Conservation (phyloP, 2,113 vertebrate genomes). For the Eulemur macaco region DNA sequence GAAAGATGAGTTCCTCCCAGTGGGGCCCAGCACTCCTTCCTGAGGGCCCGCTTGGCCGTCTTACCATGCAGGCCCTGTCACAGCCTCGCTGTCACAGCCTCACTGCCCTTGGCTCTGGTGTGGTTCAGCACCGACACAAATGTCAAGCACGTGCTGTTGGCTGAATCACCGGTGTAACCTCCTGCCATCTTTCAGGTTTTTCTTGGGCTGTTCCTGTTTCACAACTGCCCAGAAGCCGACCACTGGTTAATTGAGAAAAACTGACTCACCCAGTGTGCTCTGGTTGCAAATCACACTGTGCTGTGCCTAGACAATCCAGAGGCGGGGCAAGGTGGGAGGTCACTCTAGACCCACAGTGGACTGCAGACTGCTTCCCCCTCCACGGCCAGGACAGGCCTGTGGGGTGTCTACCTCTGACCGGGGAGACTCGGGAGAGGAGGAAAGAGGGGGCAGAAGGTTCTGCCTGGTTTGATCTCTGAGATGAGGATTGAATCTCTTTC, state of each 20-base stretch:
- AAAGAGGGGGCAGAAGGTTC: not conserved
- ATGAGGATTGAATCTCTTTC: not conserved
- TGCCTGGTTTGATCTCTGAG: not conserved
- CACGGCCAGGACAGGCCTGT: not conserved
- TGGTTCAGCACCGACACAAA: not conserved
- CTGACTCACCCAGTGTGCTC: not conserved
- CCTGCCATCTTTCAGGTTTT: not conserved
- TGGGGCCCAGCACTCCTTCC: not conserved
- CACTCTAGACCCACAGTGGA: not conserved
- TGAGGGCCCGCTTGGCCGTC: not conserved
- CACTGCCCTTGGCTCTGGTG: not conserved
- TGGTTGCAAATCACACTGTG: not conserved
- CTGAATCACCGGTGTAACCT: not conserved
- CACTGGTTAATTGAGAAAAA: not conserved
- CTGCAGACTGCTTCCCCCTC: not conserved
- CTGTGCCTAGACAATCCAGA: not conserved
- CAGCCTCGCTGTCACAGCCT: not conserved
- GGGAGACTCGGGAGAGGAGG: not conserved
- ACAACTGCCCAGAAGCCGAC: not conserved
- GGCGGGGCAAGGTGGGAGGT: not conserved
- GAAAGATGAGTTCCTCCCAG: not conserved
- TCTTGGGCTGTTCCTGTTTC: not conserved
- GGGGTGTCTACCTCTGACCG: not conserved
- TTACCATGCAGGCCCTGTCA: not conserved
- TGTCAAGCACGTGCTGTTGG: not conserved